A percentile compares a stretch with the other conserved stretches of the same genome.
phyloP scores from a whole-genome alignment of 2,888 invertebrate species.

The Cheilosia scutellata region DNA sequence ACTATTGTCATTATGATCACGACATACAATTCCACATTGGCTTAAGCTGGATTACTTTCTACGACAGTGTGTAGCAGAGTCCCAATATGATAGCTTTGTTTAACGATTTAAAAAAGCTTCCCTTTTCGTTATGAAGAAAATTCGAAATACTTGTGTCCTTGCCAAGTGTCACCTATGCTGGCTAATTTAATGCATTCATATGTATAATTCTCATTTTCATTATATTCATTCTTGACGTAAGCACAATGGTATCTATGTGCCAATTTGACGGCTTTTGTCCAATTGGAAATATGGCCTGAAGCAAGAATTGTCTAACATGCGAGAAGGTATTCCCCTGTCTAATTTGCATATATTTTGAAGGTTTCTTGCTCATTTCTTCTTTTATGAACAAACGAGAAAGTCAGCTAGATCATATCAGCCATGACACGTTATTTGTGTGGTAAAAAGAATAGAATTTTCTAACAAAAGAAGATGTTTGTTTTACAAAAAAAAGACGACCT shows the following conservation, averaged over 20 bases:
- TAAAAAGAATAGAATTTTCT: background rate
- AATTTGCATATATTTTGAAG: constrained; percentile 26
- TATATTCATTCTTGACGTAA: background rate
- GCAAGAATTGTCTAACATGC: constrained; percentile 8
- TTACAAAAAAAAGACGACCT: too few relatives aligned
- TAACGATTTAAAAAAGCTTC: too few relatives aligned
- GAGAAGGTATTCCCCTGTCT: background rate
- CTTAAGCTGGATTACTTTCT: too few relatives aligned
- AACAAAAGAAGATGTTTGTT: background rate
- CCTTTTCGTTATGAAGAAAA: too few relatives aligned
- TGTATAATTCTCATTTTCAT: background rate
- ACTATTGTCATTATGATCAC: too few relatives aligned
- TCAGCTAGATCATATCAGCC: background rate
- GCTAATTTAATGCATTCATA: background rate
- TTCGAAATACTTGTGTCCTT: background rate
- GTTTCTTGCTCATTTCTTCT: constrained; percentile 29
- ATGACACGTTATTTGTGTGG: background rate
- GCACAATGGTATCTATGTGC: background rate
- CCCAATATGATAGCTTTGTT: too few relatives aligned
- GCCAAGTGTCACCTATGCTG: background rate
- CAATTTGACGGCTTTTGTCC: background rate
- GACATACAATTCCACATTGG: too few relatives aligned
- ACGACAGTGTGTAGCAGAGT: too few relatives aligned
- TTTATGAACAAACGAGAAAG: background rate
- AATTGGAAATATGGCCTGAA: background rate